Percentiles rank a stretch among this genome's conserved stretches.
Evolutionary conservation across 2,797 vertebrate genomes (phyloP).

Genomic region (Neosilurus mollespiculum): DNA sequence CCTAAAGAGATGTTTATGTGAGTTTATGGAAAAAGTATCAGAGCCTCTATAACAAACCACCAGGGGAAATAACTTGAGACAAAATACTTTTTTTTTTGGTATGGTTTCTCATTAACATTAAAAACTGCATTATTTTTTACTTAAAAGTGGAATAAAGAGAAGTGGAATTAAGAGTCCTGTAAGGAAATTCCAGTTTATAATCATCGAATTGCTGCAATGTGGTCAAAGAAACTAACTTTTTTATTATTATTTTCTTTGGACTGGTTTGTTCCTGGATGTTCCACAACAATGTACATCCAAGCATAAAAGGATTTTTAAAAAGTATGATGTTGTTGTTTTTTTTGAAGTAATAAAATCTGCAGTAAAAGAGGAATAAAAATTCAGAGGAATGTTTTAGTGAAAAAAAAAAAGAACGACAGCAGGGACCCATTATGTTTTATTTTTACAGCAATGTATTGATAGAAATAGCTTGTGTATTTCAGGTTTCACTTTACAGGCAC

Average conservation of each 20-base stretch:
- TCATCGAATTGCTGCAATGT: not conserved
- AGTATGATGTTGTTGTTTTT: not conserved
- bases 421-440: not conserved
- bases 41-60: not conserved
- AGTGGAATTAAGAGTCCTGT: too few relatives aligned
- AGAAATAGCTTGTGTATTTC: not conserved
- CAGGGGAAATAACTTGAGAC: not conserved
- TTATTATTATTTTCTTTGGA: not conserved
- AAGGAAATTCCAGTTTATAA: not conserved
- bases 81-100: not conserved
- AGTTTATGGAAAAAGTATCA: not conserved
- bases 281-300: not conserved
- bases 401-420: not conserved
- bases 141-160: not conserved
- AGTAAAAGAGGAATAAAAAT: not conserved
- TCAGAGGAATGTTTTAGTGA: too few relatives aligned
- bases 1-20: not conserved
- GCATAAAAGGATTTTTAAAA: not conserved
- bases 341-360: not conserved
- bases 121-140: not conserved
- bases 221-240: not conserved
- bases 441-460: not conserved
- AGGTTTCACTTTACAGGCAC: conserved; percentile 1
- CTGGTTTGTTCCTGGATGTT: not conserved
- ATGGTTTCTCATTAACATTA: not conserved